Percentiles rank a stretch among this genome's conserved stretches.
Conservation (phyloP, 2,113 vertebrate genomes). For the Thomomys bottae region DNA sequence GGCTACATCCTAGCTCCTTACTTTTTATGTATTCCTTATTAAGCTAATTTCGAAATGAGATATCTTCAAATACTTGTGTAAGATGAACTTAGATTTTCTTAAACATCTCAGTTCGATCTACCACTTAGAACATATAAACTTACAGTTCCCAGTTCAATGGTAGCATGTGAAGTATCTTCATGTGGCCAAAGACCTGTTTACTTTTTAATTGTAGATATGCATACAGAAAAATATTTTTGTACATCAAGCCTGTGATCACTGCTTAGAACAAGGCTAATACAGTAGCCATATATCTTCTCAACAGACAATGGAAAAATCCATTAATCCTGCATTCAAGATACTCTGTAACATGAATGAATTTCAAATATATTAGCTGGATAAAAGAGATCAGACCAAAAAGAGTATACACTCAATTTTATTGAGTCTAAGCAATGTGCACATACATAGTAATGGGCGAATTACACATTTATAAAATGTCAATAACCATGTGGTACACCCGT, state of each 20-base stretch:
- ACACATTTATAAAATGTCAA: too few species aligned
- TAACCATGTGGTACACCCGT: too few species aligned
- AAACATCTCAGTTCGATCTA: not conserved
- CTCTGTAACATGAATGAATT: not conserved
- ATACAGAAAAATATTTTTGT: not conserved
- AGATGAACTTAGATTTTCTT: not conserved
- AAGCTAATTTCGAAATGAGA: not conserved
- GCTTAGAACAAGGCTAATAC: not conserved
- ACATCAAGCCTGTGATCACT: not conserved
- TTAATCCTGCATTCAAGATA: not conserved
- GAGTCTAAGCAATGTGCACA: too few species aligned
- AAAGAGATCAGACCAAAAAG: not conserved
- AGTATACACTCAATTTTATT: too few species aligned
- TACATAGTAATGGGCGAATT: too few species aligned
- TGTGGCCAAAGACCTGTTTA: not conserved
- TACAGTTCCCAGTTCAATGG: not conserved
- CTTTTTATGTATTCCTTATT: not conserved
- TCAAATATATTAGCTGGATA: not conserved
- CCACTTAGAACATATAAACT: not conserved
- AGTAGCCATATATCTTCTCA: not conserved
- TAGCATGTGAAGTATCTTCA: not conserved
- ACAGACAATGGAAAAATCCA: rapidly evolving
- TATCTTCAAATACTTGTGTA: not conserved
- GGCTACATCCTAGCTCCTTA: not conserved
- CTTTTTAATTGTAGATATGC: not conserved